A percentile compares a stretch with the other conserved stretches of the same genome.
These are phyloP conservation scores for Andrena flavipes DNA, from an alignment of 2,888 invertebrate genomes.

Conservation along the genomic window DNA sequence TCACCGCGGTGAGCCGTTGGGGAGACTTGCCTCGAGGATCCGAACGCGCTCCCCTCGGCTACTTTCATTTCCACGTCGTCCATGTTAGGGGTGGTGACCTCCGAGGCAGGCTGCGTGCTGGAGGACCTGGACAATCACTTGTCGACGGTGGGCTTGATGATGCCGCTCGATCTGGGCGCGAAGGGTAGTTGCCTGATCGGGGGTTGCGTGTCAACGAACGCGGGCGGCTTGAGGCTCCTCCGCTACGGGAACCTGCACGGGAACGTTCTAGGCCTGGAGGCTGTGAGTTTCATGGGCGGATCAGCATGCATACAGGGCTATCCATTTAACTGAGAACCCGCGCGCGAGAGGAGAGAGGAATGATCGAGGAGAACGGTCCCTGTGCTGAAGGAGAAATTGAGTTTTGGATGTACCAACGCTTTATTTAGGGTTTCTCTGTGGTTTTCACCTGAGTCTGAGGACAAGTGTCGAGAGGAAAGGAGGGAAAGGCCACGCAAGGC, in stretches of 20 bases:
- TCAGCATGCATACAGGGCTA: too few species aligned
- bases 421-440: too few species aligned
- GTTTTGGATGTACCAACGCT: too few species aligned
- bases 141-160: constrained; percentile 90
- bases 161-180: constrained; percentile 98
- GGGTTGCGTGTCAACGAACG: constrained; percentile 98
- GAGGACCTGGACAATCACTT: constrained; percentile 93
- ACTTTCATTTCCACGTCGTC: not conserved
- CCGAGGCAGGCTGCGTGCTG: constrained; percentile 97
- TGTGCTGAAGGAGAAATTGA: too few species aligned
- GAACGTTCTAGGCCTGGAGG: constrained; percentile 95
- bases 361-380: too few species aligned
- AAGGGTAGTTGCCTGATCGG: constrained; percentile 98
- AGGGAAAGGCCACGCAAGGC: too few species aligned
- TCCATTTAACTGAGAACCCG: too few species aligned
- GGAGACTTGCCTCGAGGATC: not conserved
- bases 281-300: constrained; percentile 87
- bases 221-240: constrained; percentile 96
- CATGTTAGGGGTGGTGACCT: constrained; percentile 89
- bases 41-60: not conserved
- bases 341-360: too few species aligned
- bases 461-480: too few species aligned
- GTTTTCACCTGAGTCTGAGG: too few species aligned
- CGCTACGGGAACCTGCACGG: constrained; percentile 98
- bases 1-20: not conserved